Percentiles rank a stretch among this genome's conserved stretches.
Conservation (phyloP, 2,113 vertebrate genomes). For the Micronycteris hirsuta region DNA sequence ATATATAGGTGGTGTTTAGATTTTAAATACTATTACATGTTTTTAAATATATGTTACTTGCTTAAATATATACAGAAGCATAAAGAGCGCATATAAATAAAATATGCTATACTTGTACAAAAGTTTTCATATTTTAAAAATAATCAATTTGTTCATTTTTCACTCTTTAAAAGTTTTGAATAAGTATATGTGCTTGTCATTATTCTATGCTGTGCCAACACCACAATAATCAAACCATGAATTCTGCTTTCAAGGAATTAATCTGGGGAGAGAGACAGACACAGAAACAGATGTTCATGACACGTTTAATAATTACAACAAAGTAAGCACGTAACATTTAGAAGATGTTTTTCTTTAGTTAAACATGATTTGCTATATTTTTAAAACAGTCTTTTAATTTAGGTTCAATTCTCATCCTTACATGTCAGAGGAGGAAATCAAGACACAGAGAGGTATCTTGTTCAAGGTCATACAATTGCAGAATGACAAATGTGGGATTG, state of each 20-base stretch:
- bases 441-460: background rate
- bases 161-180: background rate
- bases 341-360: background rate
- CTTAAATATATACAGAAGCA: background rate
- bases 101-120: background rate
- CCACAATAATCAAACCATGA: background rate
- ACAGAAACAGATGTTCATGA: background rate
- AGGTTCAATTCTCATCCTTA: background rate
- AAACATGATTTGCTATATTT: background rate
- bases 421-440: background rate
- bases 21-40: background rate
- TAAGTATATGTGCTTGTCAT: background rate
- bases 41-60: background rate
- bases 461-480: background rate
- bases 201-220: background rate
- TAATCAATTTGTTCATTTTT: background rate
- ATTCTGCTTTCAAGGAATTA: background rate
- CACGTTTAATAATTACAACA: background rate
- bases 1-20: background rate
- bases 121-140: background rate
- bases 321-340: background rate
- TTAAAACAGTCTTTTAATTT: background rate
- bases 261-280: background rate
- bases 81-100: background rate
- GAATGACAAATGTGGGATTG: background rate